Percentiles rank a stretch among this genome's conserved stretches.
Evolutionary conservation across 2,888 invertebrate genomes (phyloP).

Genomic region (Campoplex capitator): DNA sequence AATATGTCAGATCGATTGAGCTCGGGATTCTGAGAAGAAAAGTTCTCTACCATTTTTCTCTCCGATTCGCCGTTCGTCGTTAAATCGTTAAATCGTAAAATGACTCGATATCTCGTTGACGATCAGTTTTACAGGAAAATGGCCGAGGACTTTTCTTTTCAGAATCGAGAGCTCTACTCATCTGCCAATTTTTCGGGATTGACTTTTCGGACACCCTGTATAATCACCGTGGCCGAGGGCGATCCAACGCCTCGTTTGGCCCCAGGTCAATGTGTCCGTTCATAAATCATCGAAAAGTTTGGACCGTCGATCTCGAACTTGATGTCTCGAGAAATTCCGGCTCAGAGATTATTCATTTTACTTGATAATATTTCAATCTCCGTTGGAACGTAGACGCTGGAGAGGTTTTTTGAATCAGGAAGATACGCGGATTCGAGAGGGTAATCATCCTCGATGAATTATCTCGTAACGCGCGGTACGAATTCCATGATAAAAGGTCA

Average conservation of each 20-base stretch:
- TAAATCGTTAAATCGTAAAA: background rate
- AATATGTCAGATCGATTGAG: background rate
- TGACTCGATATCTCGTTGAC: background rate
- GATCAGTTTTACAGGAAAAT: background rate
- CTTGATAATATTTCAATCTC: background rate
- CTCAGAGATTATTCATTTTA: constrained; percentile 52
- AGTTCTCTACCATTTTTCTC: background rate
- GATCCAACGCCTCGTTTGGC: constrained; percentile 35
- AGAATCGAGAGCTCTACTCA: background rate
- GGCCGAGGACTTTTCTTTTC: background rate
- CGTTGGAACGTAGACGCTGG: background rate
- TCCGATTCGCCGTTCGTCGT: background rate
- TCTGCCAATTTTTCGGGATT: background rate
- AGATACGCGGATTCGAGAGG: background rate
- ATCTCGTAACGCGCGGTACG: constrained; percentile 1
- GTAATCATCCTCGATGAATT: background rate
- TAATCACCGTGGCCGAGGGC: background rate
- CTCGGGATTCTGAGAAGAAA: background rate
- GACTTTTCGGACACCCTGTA: background rate
- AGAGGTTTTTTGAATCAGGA: background rate
- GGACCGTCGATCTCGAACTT: constrained; percentile 25
- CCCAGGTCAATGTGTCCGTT: constrained; percentile 22
- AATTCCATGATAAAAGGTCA: background rate
- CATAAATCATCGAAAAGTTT: constrained; percentile 45
- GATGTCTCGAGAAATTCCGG: constrained; percentile 38